Evolutionary conservation across 2,113 vertebrate species (phyloP).

Genomic region (Cephalophus harveyi): DNA sequence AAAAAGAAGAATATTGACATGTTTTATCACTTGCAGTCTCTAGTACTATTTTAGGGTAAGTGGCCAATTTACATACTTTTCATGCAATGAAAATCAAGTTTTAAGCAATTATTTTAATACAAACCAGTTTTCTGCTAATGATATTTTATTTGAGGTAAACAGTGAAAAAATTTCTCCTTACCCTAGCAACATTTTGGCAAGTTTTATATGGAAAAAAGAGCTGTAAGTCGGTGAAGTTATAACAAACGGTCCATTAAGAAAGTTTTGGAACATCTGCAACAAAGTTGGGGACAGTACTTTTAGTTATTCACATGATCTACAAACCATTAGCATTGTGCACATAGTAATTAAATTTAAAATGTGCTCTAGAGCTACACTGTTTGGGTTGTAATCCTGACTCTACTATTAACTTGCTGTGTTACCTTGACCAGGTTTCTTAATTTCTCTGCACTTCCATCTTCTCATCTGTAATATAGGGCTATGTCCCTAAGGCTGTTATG

Average conservation of each 20-base stretch:
- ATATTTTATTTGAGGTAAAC: conserved; percentile 40
- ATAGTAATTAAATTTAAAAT: conserved; percentile 3
- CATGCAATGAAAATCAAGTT: conserved; percentile 37
- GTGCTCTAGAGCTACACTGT: not conserved
- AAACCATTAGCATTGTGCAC: not conserved
- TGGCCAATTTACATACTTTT: conserved; percentile 22
- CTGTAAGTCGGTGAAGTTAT: conserved; percentile 4
- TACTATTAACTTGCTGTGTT: conserved; percentile 12
- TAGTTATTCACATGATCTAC: conserved; percentile 9
- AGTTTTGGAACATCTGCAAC: not conserved
- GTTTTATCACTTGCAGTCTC: conserved; percentile 16
- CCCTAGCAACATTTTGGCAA: not conserved
- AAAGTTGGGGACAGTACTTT: not conserved
- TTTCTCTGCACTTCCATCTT: not conserved
- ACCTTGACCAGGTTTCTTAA: not conserved
- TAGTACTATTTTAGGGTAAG: conserved; percentile 30
- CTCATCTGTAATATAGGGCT: not conserved
- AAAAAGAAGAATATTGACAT: not conserved
- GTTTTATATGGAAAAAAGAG: conserved; percentile 22
- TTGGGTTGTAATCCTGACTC: not conserved
- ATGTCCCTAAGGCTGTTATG: not conserved
- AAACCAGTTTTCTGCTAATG: conserved; percentile 31
- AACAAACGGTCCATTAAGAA: not conserved
- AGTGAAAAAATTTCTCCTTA: not conserved
- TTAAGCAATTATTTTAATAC: conserved; percentile 28